Evolutionary conservation across 1,140 invertebrate species (phyloP).

Genomic region (Oncopodura yosiiana): DNA sequence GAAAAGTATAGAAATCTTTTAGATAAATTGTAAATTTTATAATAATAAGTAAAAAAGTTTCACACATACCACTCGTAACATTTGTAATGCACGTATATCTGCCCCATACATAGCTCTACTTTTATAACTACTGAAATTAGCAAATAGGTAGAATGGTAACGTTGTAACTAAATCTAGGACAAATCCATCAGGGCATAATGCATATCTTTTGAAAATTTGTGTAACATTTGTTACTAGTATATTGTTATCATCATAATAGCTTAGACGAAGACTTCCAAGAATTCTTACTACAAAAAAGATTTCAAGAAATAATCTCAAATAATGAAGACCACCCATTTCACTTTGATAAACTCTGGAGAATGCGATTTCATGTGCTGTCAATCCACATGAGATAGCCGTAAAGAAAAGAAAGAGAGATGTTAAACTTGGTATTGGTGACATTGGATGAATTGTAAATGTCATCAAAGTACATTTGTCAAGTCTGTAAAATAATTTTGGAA

Average conservation of each 20-base stretch:
- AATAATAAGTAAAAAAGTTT: conserved; percentile 1
- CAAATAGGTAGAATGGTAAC: conserved; percentile 16
- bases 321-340: background rate
- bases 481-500: conserved; percentile 7
- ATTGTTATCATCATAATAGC: conserved; percentile 20
- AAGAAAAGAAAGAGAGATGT: conserved; percentile 19
- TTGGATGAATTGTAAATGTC: conserved; percentile 27
- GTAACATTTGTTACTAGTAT: conserved; percentile 7
- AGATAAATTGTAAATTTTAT: background rate
- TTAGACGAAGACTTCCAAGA: conserved; percentile 30
- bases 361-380: conserved; percentile 24
- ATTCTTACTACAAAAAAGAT: conserved; percentile 25
- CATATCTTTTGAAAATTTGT: conserved; percentile 9
- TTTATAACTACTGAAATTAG: background rate
- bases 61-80: conserved; percentile 24
- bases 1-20: background rate
- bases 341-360: conserved; percentile 7
- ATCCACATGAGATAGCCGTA: conserved; percentile 22
- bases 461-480: conserved; percentile 13
- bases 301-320: conserved; percentile 7
- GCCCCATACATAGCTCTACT: background rate
- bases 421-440: conserved; percentile 8
- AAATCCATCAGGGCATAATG: conserved; percentile 17
- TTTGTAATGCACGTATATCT: conserved; percentile 21
- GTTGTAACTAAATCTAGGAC: conserved; percentile 23